Percentiles rank a stretch among this genome's conserved stretches.
These are phyloP conservation scores for Abrostola triplasia DNA, from an alignment of 2,888 invertebrate genomes.

Conservation along the genomic window DNA sequence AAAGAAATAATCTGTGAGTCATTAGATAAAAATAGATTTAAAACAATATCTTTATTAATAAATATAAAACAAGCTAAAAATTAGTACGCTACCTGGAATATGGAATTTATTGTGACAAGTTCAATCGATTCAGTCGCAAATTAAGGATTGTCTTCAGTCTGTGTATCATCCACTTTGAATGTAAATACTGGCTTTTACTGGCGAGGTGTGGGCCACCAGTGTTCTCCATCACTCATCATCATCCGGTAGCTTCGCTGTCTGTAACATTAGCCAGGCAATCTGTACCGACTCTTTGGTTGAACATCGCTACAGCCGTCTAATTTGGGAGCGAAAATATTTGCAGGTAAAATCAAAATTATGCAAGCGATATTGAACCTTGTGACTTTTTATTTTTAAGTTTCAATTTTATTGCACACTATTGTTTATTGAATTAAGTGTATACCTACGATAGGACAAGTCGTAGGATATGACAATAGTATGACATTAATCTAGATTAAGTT, in stretches of 20 bases:
- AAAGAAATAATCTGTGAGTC: too few species aligned
- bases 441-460: too few species aligned
- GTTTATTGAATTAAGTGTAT: too few species aligned
- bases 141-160: not conserved
- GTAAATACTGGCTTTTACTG: constrained; percentile 59
- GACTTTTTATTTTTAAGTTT: not conserved
- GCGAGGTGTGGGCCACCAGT: constrained; percentile 69
- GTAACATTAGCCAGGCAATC: constrained; percentile 68
- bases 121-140: too few species aligned
- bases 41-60: too few species aligned
- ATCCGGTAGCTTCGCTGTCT: constrained; percentile 66
- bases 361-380: constrained; percentile 3
- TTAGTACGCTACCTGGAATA: too few species aligned
- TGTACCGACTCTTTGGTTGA: constrained; percentile 70
- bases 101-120: too few species aligned
- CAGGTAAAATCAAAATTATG: not conserved
- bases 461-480: too few species aligned
- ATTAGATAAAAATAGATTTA: too few species aligned
- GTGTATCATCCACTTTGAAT: constrained; percentile 35
- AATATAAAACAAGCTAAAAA: too few species aligned
- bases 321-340: constrained; percentile 4
- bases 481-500: too few species aligned
- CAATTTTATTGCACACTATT: not conserved
- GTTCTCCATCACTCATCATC: constrained; percentile 67
- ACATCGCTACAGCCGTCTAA: not conserved